A percentile compares a stretch with the other conserved stretches of the same genome.
phyloP scores from a whole-genome alignment of 2,113 vertebrate species.

The Heloderma charlesbogerti region DNA sequence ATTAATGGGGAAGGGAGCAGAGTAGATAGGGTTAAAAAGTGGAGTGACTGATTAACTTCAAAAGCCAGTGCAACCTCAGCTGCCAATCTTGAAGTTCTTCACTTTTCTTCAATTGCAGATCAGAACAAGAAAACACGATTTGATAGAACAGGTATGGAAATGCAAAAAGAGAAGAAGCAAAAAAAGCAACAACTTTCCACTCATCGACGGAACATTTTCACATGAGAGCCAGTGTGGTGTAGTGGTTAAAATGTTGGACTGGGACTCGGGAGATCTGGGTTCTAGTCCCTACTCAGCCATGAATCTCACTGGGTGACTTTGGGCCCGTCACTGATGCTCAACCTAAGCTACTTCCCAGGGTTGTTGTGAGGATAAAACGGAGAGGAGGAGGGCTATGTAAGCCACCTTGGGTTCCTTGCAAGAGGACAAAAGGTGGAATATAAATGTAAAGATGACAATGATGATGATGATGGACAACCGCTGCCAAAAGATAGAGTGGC shows the following conservation, averaged over 20 bases:
- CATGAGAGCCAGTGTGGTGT: background rate
- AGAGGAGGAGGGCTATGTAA: no score
- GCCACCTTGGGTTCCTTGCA: no score
- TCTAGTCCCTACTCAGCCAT: no score
- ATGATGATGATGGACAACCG: background rate
- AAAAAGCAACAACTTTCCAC: background rate
- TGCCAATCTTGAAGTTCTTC: background rate
- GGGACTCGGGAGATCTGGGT: no score
- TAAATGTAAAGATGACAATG: no score
- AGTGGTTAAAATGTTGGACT: no score
- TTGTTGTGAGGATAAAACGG: no score
- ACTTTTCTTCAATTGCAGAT: background rate
- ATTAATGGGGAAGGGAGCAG: background rate
- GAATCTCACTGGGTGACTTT: no score
- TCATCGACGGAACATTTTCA: background rate
- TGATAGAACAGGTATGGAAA: background rate
- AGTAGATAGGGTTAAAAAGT: background rate
- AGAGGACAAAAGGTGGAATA: no score
- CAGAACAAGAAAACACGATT: background rate
- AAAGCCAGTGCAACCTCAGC: background rate
- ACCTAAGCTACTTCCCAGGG: no score
- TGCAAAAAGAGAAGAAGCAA: background rate
- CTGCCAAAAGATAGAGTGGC: background rate
- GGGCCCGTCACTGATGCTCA: no score
- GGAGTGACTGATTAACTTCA: background rate